These are phyloP conservation scores for Corvus moneduloides DNA, from an alignment of 2,113 vertebrate genomes.

Conservation along the genomic window DNA sequence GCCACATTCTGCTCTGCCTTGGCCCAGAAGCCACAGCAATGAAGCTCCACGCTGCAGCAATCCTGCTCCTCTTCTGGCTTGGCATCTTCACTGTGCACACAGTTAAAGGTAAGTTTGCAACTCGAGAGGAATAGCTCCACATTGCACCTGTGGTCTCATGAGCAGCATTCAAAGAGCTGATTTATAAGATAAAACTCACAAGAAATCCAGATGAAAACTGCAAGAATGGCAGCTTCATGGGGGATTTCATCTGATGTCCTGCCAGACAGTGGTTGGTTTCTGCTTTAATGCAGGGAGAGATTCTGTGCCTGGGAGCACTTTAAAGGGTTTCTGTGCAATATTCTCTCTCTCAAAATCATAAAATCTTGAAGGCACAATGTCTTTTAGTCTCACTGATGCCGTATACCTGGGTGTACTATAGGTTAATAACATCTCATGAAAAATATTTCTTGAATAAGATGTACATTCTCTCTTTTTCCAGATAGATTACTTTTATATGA, in stretches of 20 bases:
- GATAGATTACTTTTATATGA: background rate
- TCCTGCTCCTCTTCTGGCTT: background rate
- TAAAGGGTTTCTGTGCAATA: background rate
- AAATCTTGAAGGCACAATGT: background rate
- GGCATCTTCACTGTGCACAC: background rate
- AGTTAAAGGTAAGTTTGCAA: background rate
- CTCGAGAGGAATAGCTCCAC: background rate
- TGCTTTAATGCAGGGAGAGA: background rate
- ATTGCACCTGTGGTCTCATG: background rate
- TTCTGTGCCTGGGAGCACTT: background rate
- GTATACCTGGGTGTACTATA: background rate
- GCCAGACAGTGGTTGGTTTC: background rate
- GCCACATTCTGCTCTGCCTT: background rate
- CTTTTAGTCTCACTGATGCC: background rate
- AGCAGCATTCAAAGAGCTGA: background rate
- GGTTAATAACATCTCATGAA: background rate
- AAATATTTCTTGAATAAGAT: background rate
- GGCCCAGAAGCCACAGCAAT: background rate
- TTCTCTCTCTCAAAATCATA: background rate
- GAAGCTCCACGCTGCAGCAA: background rate
- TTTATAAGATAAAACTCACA: background rate
- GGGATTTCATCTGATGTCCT: background rate
- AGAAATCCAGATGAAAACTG: background rate
- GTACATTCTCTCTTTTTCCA: background rate
- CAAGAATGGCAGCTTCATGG: background rate